Conservation (phyloP, 2,888 invertebrate genomes). For the Athetis lepigone region DNA sequence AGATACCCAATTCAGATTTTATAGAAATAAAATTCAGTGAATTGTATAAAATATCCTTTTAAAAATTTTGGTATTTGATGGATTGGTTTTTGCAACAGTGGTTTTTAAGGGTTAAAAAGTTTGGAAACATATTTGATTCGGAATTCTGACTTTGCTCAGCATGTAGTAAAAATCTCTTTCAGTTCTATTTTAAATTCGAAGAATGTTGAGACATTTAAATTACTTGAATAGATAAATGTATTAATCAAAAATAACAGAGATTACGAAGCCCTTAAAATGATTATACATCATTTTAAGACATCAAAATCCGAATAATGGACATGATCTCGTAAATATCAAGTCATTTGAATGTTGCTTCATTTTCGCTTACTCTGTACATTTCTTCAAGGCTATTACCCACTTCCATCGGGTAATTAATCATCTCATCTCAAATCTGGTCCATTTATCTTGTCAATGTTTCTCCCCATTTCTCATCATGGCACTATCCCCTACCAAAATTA, state of each 20-base stretch:
- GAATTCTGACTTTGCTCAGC: neutral
- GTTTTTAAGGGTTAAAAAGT: slow-evolving; percentile 6
- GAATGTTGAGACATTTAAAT: neutral
- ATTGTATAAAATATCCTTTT: slow-evolving; percentile 12
- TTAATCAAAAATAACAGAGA: too few relatives aligned
- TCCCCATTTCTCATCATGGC: slow-evolving; percentile 48
- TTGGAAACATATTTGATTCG: slow-evolving; percentile 4
- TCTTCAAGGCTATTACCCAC: slow-evolving; percentile 46
- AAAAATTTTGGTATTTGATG: slow-evolving; percentile 23
- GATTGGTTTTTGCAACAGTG: slow-evolving; percentile 8
- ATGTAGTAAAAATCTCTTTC: neutral
- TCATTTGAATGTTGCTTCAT: slow-evolving; percentile 36
- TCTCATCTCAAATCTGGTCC: slow-evolving; percentile 50
- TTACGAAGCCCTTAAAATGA: neutral
- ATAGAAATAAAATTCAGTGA: slow-evolving; percentile 33
- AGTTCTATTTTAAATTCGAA: neutral
- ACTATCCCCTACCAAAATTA: slow-evolving; percentile 27
- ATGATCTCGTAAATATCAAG: slow-evolving; percentile 22
- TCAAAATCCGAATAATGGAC: slow-evolving; percentile 9
- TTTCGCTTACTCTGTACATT: slow-evolving; percentile 24
- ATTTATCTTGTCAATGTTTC: slow-evolving; percentile 54
- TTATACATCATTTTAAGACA: neutral
- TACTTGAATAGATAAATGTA: too few relatives aligned
- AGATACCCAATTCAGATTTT: slow-evolving; percentile 13
- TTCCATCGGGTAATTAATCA: slow-evolving; percentile 43